Percentiles rank a stretch among this genome's conserved stretches.
Conservation (phyloP, 1,140 invertebrate species). For the Calephelis virginiensis region DNA sequence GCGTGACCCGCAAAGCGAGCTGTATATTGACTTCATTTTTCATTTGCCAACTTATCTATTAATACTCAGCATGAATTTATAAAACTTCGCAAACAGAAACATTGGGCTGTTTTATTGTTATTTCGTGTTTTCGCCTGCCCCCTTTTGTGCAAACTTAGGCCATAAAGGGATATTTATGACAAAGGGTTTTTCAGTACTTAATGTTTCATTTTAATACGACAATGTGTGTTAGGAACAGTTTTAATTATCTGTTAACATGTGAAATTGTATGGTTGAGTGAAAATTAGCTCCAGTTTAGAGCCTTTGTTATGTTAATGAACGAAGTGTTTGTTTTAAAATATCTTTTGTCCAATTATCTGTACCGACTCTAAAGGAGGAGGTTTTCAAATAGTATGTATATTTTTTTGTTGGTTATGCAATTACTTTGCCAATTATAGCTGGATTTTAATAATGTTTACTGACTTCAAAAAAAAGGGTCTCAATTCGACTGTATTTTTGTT, state of each 20-base stretch:
- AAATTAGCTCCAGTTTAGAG: not conserved
- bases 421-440: too few relatives aligned
- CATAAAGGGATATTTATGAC: conserved; percentile 12
- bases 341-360: not conserved
- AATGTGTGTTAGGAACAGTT: conserved; percentile 5
- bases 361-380: not conserved
- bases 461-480: too few relatives aligned
- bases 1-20: conserved; percentile 36
- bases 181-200: conserved; percentile 11
- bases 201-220: conserved; percentile 15
- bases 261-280: conserved; percentile 3
- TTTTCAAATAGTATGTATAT: too few relatives aligned
- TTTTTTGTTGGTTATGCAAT: too few relatives aligned
- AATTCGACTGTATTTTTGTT: too few relatives aligned
- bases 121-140: conserved; percentile 29
- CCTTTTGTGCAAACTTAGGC: conserved; percentile 16
- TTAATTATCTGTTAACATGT: conserved; percentile 15
- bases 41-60: conserved; percentile 35
- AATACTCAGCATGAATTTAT: conserved; percentile 37
- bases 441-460: too few relatives aligned
- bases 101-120: conserved; percentile 29
- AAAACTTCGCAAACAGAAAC: conserved; percentile 28
- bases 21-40: conserved; percentile 37
- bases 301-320: not conserved
- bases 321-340: not conserved